Conservation (phyloP, 2,113 vertebrate species). For the Lophochroa leadbeateri region DNA sequence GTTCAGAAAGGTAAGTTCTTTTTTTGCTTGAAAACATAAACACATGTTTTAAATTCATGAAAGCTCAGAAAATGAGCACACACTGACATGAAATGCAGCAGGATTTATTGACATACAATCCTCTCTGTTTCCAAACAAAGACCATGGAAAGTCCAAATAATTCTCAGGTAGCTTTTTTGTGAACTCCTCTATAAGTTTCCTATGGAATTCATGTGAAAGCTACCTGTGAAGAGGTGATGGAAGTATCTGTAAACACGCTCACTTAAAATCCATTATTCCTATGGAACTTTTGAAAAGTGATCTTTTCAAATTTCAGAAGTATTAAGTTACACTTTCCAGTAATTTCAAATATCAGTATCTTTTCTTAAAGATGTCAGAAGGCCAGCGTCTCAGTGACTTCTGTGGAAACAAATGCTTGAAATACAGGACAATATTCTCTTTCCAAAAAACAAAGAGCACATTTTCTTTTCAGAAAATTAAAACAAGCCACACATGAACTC, state of each 20-base stretch:
- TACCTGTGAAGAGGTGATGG: neutral
- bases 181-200: neutral
- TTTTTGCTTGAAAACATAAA: neutral
- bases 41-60: accelerated
- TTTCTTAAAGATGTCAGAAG: neutral
- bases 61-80: neutral
- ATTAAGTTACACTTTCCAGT: neutral
- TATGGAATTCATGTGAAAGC: neutral
- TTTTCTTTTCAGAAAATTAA: neutral
- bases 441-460: neutral
- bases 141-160: neutral
- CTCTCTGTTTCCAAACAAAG: neutral
- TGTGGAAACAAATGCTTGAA: neutral
- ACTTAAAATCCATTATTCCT: neutral
- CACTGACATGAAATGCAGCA: neutral
- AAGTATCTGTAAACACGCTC: neutral
- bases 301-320: neutral
- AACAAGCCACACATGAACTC: neutral
- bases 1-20: neutral
- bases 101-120: neutral
- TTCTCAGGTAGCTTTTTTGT: neutral
- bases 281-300: neutral
- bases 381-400: neutral
- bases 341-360: neutral
- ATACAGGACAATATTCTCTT: neutral